Evolutionary conservation across 2,113 vertebrate species (phyloP).

Genomic region (Phaethornis superciliosus): DNA sequence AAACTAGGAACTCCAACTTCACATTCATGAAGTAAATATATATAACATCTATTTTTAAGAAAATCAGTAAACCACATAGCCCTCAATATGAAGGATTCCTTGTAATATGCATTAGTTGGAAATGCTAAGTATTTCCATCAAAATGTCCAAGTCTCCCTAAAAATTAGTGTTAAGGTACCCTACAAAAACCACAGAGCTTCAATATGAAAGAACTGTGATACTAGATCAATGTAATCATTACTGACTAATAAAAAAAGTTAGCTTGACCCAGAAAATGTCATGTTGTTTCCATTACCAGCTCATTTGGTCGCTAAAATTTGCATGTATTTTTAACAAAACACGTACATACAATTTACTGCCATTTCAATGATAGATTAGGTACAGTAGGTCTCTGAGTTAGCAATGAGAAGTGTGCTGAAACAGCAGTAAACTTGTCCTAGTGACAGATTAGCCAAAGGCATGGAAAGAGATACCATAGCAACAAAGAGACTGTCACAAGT

Average conservation of each 20-base stretch:
- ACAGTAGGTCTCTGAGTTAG: neutral
- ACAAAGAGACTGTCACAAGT: slow-evolving; percentile 28
- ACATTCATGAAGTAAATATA: neutral
- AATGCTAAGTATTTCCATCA: neutral
- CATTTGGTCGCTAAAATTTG: neutral
- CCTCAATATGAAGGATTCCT: neutral
- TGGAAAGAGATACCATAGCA: slow-evolving; percentile 42
- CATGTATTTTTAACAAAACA: slow-evolving; percentile 3
- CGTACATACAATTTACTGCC: neutral
- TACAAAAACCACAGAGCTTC: neutral
- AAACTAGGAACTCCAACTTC: neutral
- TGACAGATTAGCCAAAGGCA: slow-evolving; percentile 50
- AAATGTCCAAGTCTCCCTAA: neutral
- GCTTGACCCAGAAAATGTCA: neutral
- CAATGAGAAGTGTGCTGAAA: slow-evolving; percentile 44
- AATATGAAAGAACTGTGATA: neutral
- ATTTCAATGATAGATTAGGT: slow-evolving; percentile 17
- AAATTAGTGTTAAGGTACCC: neutral
- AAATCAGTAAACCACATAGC: neutral
- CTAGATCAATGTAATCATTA: neutral
- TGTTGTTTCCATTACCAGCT: neutral
- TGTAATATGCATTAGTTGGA: neutral
- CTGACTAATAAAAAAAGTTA: neutral
- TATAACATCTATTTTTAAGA: neutral
- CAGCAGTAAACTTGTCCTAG: slow-evolving; percentile 32